A percentile compares a stretch with the other conserved stretches of the same genome.
Conservation (phyloP, 2,113 vertebrate species). For the Charadrius vociferus region DNA sequence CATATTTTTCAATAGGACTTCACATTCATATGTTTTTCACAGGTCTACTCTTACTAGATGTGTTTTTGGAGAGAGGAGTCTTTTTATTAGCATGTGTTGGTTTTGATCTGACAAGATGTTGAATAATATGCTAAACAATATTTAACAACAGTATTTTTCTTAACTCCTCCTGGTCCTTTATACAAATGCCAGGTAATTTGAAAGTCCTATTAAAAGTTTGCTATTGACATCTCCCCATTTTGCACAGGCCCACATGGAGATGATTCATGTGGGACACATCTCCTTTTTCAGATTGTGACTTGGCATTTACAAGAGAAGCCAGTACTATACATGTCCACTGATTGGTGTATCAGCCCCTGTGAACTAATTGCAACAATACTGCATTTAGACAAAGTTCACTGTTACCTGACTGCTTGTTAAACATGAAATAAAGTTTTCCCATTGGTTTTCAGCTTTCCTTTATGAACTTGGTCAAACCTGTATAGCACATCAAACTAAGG, state of each 20-base stretch:
- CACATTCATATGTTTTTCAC: neutral
- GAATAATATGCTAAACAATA: neutral
- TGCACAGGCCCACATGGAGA: neutral
- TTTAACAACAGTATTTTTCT: neutral
- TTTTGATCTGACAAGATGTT: neutral
- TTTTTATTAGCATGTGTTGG: neutral
- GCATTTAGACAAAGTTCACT: neutral
- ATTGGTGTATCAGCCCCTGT: too few species aligned
- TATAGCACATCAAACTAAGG: neutral
- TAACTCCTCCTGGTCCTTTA: neutral
- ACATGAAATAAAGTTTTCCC: neutral
- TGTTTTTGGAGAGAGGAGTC: neutral
- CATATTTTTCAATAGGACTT: neutral
- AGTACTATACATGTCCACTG: too few species aligned
- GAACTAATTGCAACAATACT: fast-evolving
- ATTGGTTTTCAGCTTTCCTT: neutral
- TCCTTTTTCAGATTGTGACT: neutral
- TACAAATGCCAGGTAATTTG: neutral
- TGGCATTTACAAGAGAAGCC: neutral
- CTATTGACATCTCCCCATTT: neutral
- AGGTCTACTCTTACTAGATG: neutral
- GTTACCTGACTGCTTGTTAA: neutral
- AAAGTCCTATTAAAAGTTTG: neutral
- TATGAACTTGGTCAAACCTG: neutral
- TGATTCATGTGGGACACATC: neutral